phyloP scores from a whole-genome alignment of 2,797 vertebrate genomes.

The Rhinella marina region DNA sequence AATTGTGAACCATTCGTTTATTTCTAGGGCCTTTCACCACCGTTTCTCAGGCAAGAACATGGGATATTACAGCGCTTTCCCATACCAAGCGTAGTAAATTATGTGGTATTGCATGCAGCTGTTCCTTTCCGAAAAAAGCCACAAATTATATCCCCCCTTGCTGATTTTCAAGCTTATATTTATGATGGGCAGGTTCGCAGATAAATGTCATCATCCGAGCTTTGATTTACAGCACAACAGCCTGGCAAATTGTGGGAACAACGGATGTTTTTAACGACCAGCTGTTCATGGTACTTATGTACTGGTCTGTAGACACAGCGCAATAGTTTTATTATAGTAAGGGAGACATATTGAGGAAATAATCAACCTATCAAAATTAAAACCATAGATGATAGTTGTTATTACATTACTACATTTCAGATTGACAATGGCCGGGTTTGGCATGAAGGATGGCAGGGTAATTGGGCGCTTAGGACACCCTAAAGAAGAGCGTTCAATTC shows the following conservation, averaged over 20 bases:
- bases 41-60: neutral
- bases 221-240: constrained; percentile 37
- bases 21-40: neutral
- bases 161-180: constrained; percentile 34
- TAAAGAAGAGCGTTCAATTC: neutral
- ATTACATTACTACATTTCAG: neutral
- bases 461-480: neutral
- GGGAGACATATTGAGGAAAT: constrained; percentile 41
- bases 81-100: constrained; percentile 12
- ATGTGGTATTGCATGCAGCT: constrained; percentile 46
- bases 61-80: constrained; percentile 20
- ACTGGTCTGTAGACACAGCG: constrained; percentile 17
- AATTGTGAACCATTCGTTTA: constrained; percentile 1
- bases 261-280: constrained; percentile 50
- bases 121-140: constrained; percentile 34
- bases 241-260: constrained; percentile 46
- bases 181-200: constrained; percentile 32
- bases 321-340: constrained; percentile 14
- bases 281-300: neutral
- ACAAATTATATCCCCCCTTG: constrained; percentile 32
- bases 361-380: neutral
- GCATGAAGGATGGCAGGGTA: neutral
- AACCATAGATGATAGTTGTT: neutral
- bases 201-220: constrained; percentile 3
- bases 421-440: neutral